These are phyloP conservation scores for Anagyrus pseudococci DNA, from an alignment of 2,888 invertebrate species.

Conservation along the genomic window DNA sequence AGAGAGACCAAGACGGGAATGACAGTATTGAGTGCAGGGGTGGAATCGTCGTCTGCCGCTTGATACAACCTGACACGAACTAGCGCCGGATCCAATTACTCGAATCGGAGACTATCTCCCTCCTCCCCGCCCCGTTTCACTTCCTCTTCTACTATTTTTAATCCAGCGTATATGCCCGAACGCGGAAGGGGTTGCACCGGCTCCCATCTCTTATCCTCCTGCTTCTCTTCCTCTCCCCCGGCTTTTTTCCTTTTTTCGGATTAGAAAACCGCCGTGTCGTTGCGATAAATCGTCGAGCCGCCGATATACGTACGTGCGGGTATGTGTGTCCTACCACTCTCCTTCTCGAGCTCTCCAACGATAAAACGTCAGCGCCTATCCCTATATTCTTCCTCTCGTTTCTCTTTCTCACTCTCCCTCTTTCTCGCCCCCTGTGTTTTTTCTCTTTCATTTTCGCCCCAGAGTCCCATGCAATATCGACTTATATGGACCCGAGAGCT, in stretches of 20 bases:
- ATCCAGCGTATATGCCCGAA: conserved; percentile 10
- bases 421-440: neutral
- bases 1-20: conserved; percentile 6
- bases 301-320: conserved; percentile 1
- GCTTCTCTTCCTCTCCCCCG: neutral
- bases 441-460: neutral
- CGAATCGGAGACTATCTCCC: conserved; percentile 34
- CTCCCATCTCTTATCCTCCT: neutral
- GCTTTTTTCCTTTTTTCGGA: conserved; percentile 9
- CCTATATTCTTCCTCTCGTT: neutral
- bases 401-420: neutral
- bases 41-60: conserved; percentile 26
- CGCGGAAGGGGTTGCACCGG: neutral
- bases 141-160: conserved; percentile 18
- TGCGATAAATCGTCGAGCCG: conserved; percentile 26
- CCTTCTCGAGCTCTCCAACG: neutral
- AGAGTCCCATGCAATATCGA: conserved; percentile 24
- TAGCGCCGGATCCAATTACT: conserved; percentile 46
- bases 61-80: conserved; percentile 28
- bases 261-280: conserved; percentile 29
- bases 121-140: neutral
- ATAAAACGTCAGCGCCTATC: conserved; percentile 19
- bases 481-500: neutral
- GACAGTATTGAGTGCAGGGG: conserved; percentile 17
- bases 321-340: neutral